A percentile compares a stretch with the other conserved stretches of the same genome.
Evolutionary conservation across 1,140 invertebrate genomes (phyloP).

Genomic region (Belonocnema kinseyi): DNA sequence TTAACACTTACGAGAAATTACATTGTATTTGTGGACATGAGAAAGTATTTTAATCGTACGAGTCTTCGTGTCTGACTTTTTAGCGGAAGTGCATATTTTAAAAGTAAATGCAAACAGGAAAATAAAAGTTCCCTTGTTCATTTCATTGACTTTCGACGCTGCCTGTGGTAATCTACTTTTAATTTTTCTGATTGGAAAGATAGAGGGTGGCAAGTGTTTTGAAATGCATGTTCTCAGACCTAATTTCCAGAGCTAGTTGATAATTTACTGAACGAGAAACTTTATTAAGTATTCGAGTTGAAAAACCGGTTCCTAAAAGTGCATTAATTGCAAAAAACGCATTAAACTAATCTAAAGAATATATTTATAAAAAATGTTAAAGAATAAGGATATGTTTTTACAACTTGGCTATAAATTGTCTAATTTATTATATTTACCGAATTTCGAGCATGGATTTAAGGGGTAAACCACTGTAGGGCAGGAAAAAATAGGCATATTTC

Average conservation of each 20-base stretch:
- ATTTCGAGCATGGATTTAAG: no score
- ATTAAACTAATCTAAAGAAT: no score
- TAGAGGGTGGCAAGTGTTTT: neutral
- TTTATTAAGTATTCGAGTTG: neutral
- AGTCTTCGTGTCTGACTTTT: conserved; percentile 26
- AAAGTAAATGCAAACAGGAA: conserved; percentile 24
- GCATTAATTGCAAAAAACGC: no score
- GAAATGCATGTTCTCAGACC: neutral
- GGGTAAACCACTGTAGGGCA: no score
- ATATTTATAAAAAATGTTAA: no score
- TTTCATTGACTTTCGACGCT: conserved; percentile 21
- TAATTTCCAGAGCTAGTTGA: neutral
- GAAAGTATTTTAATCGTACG: conserved; percentile 27
- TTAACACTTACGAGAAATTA: neutral
- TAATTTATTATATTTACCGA: no score
- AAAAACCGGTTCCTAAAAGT: conserved; percentile 15
- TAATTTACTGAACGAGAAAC: conserved; percentile 1
- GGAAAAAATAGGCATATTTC: no score
- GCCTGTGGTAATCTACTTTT: conserved; percentile 2
- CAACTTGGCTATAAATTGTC: no score
- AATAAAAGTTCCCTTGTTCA: neutral
- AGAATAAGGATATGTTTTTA: no score
- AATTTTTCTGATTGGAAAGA: neutral
- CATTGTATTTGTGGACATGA: conserved; percentile 16
- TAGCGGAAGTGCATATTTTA: conserved; percentile 22